Evolutionary conservation across 30 jellyfish, hydroid and myxozoan species (phyloP).

Genomic region (Pseudorhiza aurosa): DNA sequence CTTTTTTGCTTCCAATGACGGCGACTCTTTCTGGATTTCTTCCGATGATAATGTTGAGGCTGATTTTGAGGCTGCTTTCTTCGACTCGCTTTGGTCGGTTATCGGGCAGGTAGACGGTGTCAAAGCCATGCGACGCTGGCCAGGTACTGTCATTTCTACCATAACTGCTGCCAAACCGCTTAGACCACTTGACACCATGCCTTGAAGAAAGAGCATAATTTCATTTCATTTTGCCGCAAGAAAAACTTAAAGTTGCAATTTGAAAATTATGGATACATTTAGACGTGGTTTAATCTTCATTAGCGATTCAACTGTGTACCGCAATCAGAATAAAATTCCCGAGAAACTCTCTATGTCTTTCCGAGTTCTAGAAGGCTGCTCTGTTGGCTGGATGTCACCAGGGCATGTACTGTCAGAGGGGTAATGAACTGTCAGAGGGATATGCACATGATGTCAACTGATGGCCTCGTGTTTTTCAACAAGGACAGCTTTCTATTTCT

Average conservation of each 20-base stretch:
- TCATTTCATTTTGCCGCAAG: neutral
- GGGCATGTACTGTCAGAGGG: no score
- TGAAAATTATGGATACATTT: no score
- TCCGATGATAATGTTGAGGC: slow-evolving; percentile 31
- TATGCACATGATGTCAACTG: no score
- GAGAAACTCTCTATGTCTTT: no score
- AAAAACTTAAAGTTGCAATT: neutral
- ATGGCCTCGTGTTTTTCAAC: no score
- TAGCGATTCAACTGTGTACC: no score
- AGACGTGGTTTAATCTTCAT: no score
- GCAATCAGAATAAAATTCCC: no score
- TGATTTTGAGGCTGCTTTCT: slow-evolving; percentile 23
- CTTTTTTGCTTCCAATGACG: neutral
- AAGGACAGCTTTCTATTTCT: no score
- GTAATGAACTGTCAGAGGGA: no score
- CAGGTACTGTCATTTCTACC: slow-evolving; percentile 94
- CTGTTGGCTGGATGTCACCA: no score
- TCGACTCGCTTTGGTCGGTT: slow-evolving; percentile 44
- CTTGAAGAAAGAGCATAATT: slow-evolving; percentile 15
- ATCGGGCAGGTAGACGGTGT: slow-evolving; percentile 73
- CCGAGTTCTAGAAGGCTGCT: no score
- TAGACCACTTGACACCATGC: slow-evolving; percentile 69
- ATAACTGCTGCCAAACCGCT: slow-evolving; percentile 77
- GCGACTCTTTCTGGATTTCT: slow-evolving; percentile 1
- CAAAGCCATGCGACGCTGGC: slow-evolving; percentile 74